Conservation (phyloP, 2,888 invertebrate species). For the Tiliacea citrago region DNA sequence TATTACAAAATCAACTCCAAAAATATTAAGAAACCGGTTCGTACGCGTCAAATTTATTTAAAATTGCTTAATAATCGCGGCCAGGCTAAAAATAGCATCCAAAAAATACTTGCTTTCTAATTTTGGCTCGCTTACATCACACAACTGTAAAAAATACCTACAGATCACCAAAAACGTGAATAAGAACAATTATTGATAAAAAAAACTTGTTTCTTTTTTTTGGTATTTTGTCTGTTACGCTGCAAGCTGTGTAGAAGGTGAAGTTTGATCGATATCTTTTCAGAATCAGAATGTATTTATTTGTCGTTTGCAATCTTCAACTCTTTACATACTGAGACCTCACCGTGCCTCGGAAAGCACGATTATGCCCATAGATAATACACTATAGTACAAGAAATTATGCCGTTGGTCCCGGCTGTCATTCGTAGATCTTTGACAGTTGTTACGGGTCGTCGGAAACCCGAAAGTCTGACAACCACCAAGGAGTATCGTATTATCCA, state of each 20-base stretch:
- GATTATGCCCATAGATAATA: too few species aligned
- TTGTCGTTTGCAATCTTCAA: too few species aligned
- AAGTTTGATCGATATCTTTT: constrained; percentile 2
- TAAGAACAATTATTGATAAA: constrained; percentile 61
- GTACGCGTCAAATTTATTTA: constrained; percentile 30
- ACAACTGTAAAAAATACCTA: constrained; percentile 64
- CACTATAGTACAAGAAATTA: too few species aligned
- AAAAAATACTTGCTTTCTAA: constrained; percentile 62
- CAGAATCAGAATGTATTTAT: neutral
- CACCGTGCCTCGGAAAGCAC: too few species aligned
- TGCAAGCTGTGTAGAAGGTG: constrained; percentile 23
- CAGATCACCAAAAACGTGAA: constrained; percentile 47
- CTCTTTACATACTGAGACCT: too few species aligned
- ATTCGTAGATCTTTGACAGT: too few species aligned
- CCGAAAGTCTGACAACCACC: too few species aligned
- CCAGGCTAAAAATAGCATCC: constrained; percentile 62
- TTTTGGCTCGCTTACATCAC: constrained; percentile 66
- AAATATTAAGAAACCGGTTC: constrained; percentile 53
- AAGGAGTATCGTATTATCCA: too few species aligned
- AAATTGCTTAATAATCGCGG: constrained; percentile 56
- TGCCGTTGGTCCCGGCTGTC: too few species aligned
- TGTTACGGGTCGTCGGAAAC: too few species aligned
- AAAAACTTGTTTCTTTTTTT: constrained; percentile 56
- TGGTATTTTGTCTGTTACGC: neutral
- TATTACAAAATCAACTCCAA: constrained; percentile 24